These are phyloP conservation scores for Falco punctatus DNA, from an alignment of 2,113 vertebrate genomes.

Conservation along the genomic window DNA sequence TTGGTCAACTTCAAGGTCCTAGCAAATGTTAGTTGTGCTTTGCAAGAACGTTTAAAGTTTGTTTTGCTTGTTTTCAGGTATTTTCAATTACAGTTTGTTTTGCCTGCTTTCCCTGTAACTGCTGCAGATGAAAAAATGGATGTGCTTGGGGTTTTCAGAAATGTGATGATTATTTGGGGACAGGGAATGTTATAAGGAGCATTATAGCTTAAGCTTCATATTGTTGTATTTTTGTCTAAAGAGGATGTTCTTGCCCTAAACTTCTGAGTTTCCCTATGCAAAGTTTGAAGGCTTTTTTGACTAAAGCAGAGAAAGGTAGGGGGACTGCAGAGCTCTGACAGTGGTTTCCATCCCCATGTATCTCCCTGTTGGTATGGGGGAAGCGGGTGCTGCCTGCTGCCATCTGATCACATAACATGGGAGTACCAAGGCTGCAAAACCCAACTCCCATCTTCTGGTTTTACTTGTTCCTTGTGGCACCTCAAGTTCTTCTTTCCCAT, in stretches of 20 bases:
- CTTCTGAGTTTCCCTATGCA: not conserved
- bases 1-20: not conserved
- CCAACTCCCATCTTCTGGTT: not conserved
- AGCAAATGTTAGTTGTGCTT: not conserved
- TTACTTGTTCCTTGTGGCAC: not conserved
- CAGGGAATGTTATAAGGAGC: not conserved
- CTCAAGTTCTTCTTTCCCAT: not conserved
- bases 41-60: not conserved
- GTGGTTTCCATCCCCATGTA: not conserved
- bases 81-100: not conserved
- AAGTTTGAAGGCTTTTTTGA: not conserved
- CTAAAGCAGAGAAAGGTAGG: not conserved
- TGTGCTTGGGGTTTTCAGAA: not conserved
- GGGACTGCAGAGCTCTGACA: not conserved
- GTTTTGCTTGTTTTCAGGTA: not conserved
- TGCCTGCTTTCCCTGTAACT: not conserved
- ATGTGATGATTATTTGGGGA: not conserved
- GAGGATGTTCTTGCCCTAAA: not conserved
- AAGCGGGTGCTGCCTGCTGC: not conserved
- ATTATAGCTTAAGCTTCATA: not conserved
- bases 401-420: rapidly evolving
- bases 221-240: not conserved
- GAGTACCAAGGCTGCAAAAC: not conserved
- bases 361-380: not conserved
- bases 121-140: not conserved